A percentile compares a stretch with the other conserved stretches of the same genome.
Conservation (phyloP, 2,797 vertebrate genomes). For the Micrastur ruficollis region DNA sequence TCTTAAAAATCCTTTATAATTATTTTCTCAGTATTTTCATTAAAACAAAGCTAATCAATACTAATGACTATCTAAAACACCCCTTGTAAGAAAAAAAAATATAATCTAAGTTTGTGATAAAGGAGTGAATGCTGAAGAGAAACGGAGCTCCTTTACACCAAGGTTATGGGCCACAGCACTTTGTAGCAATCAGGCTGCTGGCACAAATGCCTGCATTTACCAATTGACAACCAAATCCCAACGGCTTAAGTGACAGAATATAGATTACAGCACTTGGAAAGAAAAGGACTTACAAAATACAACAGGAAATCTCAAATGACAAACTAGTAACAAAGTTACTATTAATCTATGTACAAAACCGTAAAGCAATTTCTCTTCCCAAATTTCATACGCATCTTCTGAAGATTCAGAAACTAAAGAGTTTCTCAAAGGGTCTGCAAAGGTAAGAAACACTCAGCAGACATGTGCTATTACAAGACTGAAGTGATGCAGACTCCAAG, state of each 20-base stretch:
- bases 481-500: background rate
- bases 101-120: background rate
- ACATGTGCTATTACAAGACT: background rate
- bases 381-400: background rate
- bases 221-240: conserved; percentile 67
- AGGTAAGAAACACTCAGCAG: background rate
- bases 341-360: background rate
- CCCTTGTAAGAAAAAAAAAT: background rate
- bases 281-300: background rate
- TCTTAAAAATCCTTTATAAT: background rate
- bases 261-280: background rate
- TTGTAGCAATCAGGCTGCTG: conserved; percentile 65
- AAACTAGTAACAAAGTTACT: background rate
- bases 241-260: conserved; percentile 60
- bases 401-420: background rate
- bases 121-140: background rate
- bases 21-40: background rate
- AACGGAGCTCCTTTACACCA: background rate
- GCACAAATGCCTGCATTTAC: conserved; percentile 62
- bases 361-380: background rate
- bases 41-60: background rate
- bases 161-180: background rate
- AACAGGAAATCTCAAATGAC: background rate
- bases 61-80: background rate
- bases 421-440: background rate